Evolutionary conservation across 2,113 vertebrate species (phyloP), one percentile per base, ranked within the genome.

Genomic region (Lagenorhynchus albirostris): DNA sequence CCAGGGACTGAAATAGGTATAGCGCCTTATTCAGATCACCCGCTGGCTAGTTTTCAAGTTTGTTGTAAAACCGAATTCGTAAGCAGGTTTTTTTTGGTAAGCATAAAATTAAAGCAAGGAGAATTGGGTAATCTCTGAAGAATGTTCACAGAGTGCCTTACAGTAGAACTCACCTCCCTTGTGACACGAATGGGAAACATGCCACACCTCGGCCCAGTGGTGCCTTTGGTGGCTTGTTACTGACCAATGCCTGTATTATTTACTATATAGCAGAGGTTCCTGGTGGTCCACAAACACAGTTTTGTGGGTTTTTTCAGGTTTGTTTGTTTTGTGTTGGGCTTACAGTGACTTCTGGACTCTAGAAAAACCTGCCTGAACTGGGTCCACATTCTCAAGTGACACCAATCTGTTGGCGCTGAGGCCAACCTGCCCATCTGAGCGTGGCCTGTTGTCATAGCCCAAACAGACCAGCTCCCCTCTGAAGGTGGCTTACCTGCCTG

Each of bases 41-140:
- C 44, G 12, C 10, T 83, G 70, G 33, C 74, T 68, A n/a, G 33
- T 85, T 93, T 58, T 89, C 77, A 95, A 82, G 29, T 88, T 71
- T 50, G 14, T 67, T 44, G 17, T 89, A 77, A 96, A 82, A 73
- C 18, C 18, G 8, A 25, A 86, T 50, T 44, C 20, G n/a, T 62
- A 62, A 67, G 58, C 84, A 58, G 26, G 85, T 15, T 67, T 73
- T 62, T 21, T 63, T 60, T 41, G 12, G 60, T 91, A 70, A 95
- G 67, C 38, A 71, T 81, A 76, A 89, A 93, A 68, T 83, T 84
- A 70, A 44, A 96, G 58, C 60, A 87, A 74, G 92, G 53, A 68
- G 9, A 91, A 80, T 2, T 95, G 63, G n/a, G 18, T 71, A 58
- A 47, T 81, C 50, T 81, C 76, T n/a, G 53, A 65, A 53, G 10